phyloP scores from a whole-genome alignment of 2,113 vertebrate species.

The Mirza zaza region DNA sequence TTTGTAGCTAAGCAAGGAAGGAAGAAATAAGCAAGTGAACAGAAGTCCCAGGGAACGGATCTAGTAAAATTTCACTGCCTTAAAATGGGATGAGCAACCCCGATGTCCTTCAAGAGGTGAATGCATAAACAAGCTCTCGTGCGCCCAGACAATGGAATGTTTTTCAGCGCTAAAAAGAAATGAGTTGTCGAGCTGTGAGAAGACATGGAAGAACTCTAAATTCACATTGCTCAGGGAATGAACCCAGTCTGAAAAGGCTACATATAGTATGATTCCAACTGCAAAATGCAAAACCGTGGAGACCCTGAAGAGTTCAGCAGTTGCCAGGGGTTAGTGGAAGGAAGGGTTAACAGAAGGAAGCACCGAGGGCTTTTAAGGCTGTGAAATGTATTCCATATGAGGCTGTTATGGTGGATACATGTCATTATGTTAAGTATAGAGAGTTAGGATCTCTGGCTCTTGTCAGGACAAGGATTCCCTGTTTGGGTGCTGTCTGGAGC shows the following conservation, averaged over 20 bases:
- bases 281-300: background rate
- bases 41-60: background rate
- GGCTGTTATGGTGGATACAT: background rate
- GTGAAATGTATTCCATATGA: background rate
- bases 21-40: too few relatives aligned
- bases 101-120: background rate
- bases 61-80: background rate
- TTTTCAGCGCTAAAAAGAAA: background rate
- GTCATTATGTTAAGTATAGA: background rate
- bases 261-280: background rate
- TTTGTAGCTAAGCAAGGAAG: background rate
- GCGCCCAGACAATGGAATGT: background rate
- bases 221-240: background rate
- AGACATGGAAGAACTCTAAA: background rate
- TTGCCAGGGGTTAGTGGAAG: background rate
- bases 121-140: background rate
- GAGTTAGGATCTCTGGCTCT: too few relatives aligned
- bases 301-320: background rate
- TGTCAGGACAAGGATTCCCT: too few relatives aligned
- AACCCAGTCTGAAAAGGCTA: background rate
- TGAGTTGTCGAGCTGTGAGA: too few relatives aligned
- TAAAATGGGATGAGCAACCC: background rate
- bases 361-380: background rate
- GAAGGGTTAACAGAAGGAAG: rapidly evolving
- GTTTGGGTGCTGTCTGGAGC: too few relatives aligned